These are phyloP conservation scores for Cryptophagus acutangulus DNA, from an alignment of 2,888 invertebrate genomes.

Conservation along the genomic window DNA sequence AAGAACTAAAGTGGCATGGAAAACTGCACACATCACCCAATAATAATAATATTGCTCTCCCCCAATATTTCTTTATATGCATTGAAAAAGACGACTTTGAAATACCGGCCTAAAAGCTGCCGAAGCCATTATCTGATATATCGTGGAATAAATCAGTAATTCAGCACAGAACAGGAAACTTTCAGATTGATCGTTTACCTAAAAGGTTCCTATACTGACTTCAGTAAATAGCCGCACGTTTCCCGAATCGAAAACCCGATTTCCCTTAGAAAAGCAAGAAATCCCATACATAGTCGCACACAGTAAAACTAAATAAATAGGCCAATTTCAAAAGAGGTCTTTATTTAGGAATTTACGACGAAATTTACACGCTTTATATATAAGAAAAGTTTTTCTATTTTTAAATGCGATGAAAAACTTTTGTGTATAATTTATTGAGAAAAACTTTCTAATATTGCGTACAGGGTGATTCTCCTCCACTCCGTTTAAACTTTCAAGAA, in stretches of 20 bases:
- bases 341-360: not conserved
- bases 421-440: no score
- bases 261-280: slow-evolving; percentile 13
- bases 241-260: slow-evolving; percentile 29
- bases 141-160: slow-evolving; percentile 37
- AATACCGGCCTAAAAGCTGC: slow-evolving; percentile 1
- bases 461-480: no score
- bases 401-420: not conserved
- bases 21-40: not conserved
- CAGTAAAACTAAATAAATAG: slow-evolving; percentile 16
- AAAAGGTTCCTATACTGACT: slow-evolving; percentile 33
- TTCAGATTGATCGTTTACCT: slow-evolving; percentile 36
- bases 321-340: slow-evolving; percentile 6
- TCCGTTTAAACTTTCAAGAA: no score
- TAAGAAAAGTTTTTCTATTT: no score
- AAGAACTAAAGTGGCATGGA: not conserved
- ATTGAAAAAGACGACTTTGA: slow-evolving; percentile 2
- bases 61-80: not conserved
- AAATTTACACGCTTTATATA: slow-evolving; percentile 4
- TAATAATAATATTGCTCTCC: not conserved
- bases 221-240: slow-evolving; percentile 33
- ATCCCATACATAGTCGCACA: slow-evolving; percentile 1
- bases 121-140: slow-evolving; percentile 23
- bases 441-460: no score
- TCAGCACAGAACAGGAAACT: slow-evolving; percentile 31